These are phyloP conservation scores for Nipponacmea schrenckii DNA, from an alignment of 2,888 invertebrate genomes.

Conservation along the genomic window DNA sequence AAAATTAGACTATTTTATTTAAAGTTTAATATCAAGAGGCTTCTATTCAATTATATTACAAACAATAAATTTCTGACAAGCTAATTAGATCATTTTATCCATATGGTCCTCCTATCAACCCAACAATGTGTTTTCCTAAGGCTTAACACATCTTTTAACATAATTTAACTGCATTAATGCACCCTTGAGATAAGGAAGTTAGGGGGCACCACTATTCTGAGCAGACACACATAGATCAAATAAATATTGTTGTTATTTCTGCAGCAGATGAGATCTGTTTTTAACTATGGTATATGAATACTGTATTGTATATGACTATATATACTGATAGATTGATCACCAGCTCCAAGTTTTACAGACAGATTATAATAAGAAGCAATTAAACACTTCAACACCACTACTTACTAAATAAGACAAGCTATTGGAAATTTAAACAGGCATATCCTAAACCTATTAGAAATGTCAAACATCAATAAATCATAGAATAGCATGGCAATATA, in stretches of 20 bases:
- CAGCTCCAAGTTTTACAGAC: not conserved
- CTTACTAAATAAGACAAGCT: not conserved
- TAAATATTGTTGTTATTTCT: too few relatives aligned
- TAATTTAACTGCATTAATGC: too few relatives aligned
- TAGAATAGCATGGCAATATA: not conserved
- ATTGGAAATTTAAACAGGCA: constrained; percentile 2
- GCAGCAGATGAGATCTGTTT: too few relatives aligned
- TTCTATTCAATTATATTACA: not conserved
- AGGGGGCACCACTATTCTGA: too few relatives aligned
- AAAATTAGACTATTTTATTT: too few relatives aligned
- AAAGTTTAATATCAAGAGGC: too few relatives aligned
- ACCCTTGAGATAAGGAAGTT: too few relatives aligned
- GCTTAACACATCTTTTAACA: too few relatives aligned
- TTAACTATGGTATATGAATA: too few relatives aligned
- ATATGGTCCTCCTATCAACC: not conserved
- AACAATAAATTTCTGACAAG: not conserved
- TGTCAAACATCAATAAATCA: not conserved
- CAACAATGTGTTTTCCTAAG: not conserved
- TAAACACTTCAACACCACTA: not conserved
- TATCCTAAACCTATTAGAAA: not conserved
- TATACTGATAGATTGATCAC: not conserved
- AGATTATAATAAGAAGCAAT: not conserved
- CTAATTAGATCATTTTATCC: not conserved
- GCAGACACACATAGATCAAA: too few relatives aligned
- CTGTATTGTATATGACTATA: not conserved